Base-by-base conservation (phyloP, 2,888 invertebrate species). In the Nemapogon koenigi region DNA sequence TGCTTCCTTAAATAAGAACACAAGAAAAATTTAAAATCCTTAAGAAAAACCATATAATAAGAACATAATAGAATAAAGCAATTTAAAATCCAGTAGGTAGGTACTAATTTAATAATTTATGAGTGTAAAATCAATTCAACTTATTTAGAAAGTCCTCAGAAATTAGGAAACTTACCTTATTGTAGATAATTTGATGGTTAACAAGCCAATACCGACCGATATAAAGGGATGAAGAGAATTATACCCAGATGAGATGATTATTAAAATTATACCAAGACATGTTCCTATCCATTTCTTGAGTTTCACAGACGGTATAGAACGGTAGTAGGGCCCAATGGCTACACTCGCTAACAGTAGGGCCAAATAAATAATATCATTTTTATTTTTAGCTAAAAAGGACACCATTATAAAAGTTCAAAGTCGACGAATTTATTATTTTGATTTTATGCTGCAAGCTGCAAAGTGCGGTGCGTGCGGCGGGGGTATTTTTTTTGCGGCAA, bases 321-420 rank as follows among this genome's bases (percentile, higher is more conserved):
- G 80, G 47, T 89, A 87, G 54, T 82, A 81, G 25, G 82, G 79
- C 0, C 92, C 91, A 50, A 89, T 82, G 13, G 72, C 83, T 42
- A 90, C 85, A 55, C 88, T 88, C 37, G 82, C 73, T 37, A 90
- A 56, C 43, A 92, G 65, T 35, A 91, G 68, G 10, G 73, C 58
- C 37, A 90, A 73, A 62, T 92, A 92, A 50, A 91, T 76, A 37
- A 90, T 71, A 67, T 92, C 91, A 58, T 90, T 88, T 52, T 81
- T 67, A 55, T 85, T 84, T 85, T 89, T 90, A 35, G 52, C 55
- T 32, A 78, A 25, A 48, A 78, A 71, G 2, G 63, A 43, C 45
- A 56, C 52, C 71, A 76, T 71, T 48, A 52, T 52, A 17, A 10
- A 29, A 29, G 17, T 4, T 17, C 26, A 15, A 37, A 25, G n/a